Evolutionary conservation across 2,888 invertebrate species (phyloP), one percentile per base, ranked within the genome.

Genomic region (Argynnis bischoffii): DNA sequence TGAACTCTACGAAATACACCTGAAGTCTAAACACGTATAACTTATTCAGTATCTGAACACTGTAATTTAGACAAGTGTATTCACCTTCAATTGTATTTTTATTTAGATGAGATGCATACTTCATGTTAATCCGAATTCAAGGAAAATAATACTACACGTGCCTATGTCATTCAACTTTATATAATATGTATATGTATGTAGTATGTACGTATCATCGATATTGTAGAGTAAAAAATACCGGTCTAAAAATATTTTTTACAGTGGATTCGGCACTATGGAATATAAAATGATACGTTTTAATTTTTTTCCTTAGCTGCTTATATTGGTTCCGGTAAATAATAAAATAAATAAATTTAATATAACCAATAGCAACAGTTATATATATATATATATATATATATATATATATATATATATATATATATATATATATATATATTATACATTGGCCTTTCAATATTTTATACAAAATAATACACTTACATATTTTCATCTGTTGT

Each of bases 1-100:
- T 35, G 55, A 51, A 31, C 41, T 50, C 48, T 63, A 54, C 60
- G 61, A 46, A 55, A 69, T 63, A 53, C 63, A 66, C 66, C 67
- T 66, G 67, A 61, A 64, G 16, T 66, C 48, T 57, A 64, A 66
- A 47, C 35, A 60, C n/a, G 61, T 51, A 61, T 66, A 69, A 63
- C 60, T 55, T 72, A 76, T 72, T 69, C 69, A 66, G 65, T 55
- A 70, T 70, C 55, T 67, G 69, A 72, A 72, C 69, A 64, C 61
- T 69, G 69, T 72, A 70, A 67, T 72, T 74, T 71, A 69, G 66
- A 63, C 71, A 71, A 76, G 75, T 70, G 69, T 73, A 69, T 75
- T 76, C 73, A 74, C 74, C 73, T 76, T 75, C 77, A 77, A 77
- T 78, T 76, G 78, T 78, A 76, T 78, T 79, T 79, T 79, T 80